Base-by-base conservation (phyloP, 1,140 invertebrate genomes). In the Drosophila pachea region DNA sequence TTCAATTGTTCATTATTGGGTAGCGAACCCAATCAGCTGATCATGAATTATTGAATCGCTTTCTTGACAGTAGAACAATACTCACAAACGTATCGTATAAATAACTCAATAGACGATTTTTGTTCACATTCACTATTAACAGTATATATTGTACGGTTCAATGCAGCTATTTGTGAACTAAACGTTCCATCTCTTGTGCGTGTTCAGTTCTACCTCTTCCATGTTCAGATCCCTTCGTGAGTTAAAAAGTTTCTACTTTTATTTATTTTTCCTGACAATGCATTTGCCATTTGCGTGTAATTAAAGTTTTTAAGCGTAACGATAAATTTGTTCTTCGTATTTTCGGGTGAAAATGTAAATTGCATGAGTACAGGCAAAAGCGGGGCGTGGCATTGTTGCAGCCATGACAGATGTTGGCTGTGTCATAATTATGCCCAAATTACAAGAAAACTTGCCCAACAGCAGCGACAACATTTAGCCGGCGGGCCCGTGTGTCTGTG, bases 371-470 rank as follows among this genome's bases (percentile, higher is more conserved):
- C 35, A 36, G 45, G 16, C 9, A 56, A 70, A 64, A 60, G 45
- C 40, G 11, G 33, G 40, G 54, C 22, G 65, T 55, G 73, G 35
- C 73, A 32, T 48, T 47, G 35, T 47, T 60, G 60, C 33, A 63
- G 47, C 50, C 60, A 38, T 68, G 74, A 48, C 75, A 82, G 77
- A 66, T 68, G 69, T 54, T 78, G 73, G 49, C 60, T 60, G 67
- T 83, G 77, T 73, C 74, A 87, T 87, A 84, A 82, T 87, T 83
- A 78, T 70, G 79, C 31, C 79, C 68, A 83, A 83, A 84, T 84
- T 73, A 73, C 72, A 67, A 48, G 50, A 45, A 68, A 73, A 52
- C 56, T 70, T 65, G 47, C 55, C 50, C 65, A 48, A 50, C 29
- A 63, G 63, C 61, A 76, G 56, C 55, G 49, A 59, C 56, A 45